Conservation (phyloP, 2,113 vertebrate genomes). For the Tychaedon coryphoeus region DNA sequence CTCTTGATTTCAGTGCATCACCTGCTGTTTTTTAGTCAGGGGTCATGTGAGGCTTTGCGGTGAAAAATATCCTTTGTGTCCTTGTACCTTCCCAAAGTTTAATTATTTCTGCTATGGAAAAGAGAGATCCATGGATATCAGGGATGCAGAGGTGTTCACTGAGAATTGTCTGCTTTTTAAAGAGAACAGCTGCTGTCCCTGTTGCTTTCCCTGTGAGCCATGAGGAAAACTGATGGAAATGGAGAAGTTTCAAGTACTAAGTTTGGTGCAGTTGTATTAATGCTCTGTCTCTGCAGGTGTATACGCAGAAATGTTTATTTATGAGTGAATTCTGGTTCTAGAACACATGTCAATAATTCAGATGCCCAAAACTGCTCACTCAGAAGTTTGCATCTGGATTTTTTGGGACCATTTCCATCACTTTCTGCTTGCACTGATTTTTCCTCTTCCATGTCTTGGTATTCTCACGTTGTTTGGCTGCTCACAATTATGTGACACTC, state of each 20-base stretch:
- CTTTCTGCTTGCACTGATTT: not conserved
- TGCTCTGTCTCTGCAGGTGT: not conserved
- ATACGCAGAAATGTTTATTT: not conserved
- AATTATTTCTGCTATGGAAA: not conserved
- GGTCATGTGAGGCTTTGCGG: fast-evolving
- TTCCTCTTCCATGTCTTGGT: not conserved
- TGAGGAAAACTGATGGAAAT: not conserved
- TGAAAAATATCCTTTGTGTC: not conserved
- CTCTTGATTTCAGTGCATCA: not conserved
- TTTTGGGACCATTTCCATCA: not conserved
- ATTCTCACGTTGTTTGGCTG: not conserved
- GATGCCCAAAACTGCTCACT: not conserved
- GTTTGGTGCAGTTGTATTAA: not conserved
- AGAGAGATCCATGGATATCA: not conserved
- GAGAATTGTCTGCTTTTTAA: not conserved
- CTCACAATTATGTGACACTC: not conserved
- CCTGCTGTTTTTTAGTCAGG: not conserved
- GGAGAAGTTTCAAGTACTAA: not conserved
- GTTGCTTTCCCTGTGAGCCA: not conserved
- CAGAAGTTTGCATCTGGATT: not conserved
- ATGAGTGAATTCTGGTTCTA: not conserved
- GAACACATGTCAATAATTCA: not conserved
- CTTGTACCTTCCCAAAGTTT: not conserved
- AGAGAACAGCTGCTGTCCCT: not conserved
- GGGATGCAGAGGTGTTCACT: not conserved